These are phyloP conservation scores for Apogon talboti DNA, from an alignment of 2,797 vertebrate genomes.

Conservation along the genomic window DNA sequence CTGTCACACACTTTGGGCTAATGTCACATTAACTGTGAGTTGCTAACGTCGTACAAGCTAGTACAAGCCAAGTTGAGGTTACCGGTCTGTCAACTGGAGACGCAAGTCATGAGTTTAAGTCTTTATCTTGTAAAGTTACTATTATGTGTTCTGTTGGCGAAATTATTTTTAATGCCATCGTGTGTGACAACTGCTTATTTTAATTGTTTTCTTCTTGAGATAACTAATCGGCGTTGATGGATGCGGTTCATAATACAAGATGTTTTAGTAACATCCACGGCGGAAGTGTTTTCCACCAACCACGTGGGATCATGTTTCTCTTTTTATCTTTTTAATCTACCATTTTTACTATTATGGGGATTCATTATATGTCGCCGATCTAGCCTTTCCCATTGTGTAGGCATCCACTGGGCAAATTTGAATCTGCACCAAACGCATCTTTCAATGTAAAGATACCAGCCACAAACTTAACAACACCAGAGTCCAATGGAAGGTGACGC, in stretches of 20 bases:
- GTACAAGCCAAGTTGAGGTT: slow-evolving; percentile 31
- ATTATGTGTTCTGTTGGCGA: not conserved
- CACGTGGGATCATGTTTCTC: slow-evolving; percentile 73
- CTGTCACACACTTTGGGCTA: slow-evolving; percentile 53
- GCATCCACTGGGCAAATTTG: not conserved
- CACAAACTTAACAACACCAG: no score
- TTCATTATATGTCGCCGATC: not conserved
- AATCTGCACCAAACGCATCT: no score
- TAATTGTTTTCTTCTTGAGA: no score
- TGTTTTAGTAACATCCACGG: slow-evolving; percentile 35
- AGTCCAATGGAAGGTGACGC: not conserved
- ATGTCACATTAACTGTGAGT: slow-evolving; percentile 39
- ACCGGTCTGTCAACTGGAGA: slow-evolving; percentile 39
- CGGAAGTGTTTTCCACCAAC: slow-evolving; percentile 45
- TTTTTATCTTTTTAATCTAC: slow-evolving; percentile 1
- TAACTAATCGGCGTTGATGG: not conserved
- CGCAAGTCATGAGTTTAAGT: not conserved
- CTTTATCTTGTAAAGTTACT: slow-evolving; percentile 31
- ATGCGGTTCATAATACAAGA: slow-evolving; percentile 3
- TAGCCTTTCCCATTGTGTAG: not conserved
- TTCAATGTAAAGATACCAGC: no score
- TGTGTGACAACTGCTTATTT: not conserved
- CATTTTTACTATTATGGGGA: slow-evolving; percentile 7
- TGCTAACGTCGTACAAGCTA: slow-evolving; percentile 58
- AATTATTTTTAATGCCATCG: not conserved